Base-by-base conservation (phyloP, 2,888 invertebrate species). In the Harmothoe impar region DNA sequence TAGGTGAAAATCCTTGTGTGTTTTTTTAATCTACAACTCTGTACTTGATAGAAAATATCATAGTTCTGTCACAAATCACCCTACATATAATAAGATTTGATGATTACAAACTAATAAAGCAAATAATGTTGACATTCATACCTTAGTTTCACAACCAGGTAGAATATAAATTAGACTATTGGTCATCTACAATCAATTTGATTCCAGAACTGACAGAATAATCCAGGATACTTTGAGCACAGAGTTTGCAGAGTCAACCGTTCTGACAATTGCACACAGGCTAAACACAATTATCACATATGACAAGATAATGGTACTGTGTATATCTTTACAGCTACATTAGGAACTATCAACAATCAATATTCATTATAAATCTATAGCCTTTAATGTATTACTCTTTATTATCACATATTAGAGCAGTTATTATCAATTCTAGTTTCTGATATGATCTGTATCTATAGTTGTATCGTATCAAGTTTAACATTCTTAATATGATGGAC, bases 241-340 rank as follows among this genome's bases (percentile, higher is more conserved):
- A 33, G 84, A 51, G 43, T 84, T 84, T 23, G 1, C 84, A 23
- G n/a, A 84, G 10, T 35, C 84, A 51, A 84, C 84, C 0, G 84
- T 84, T 3, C 23, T 84, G 5, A 84, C 84, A 84, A 84, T 84
- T 84, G 84, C 84, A 84, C 84, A 84, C 23, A 31, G 84, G n/a
- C 43, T 43, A 20, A 35, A 84, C 23, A 84, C 84, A 35, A 23
- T 84, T 7, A 51, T 84, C 51, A 84, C 84, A 51, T 35, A 35
- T 51, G 84, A 84, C 84, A 84, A 51, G 51, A 84, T 84, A 25
- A 84, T 84, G 84, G 84, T 84, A 84, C 20, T 5, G 17, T n/a
- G n/a, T n/a, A n/a, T n/a, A n/a, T n/a, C n/a, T n/a, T n/a, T n/a
- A n/a, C n/a, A n/a, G n/a, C n/a, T n/a, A n/a, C n/a, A n/a, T 31